Conservation (phyloP, 1,140 invertebrate genomes). For the Lucilia sericata region DNA sequence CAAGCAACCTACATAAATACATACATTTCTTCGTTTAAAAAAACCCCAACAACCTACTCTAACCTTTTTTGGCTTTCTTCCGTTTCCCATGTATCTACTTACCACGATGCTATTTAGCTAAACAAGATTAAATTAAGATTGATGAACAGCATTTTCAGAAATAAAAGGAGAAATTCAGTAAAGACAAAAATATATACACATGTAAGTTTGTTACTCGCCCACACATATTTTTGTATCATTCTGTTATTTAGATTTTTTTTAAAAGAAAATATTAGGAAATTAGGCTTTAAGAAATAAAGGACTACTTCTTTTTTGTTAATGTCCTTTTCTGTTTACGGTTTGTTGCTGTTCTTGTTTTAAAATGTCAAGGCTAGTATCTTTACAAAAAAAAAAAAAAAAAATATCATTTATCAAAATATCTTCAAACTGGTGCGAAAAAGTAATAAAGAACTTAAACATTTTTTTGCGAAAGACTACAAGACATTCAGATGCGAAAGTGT, state of each 20-base stretch:
- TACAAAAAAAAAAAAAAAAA: not conserved
- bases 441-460: too few species aligned
- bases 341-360: not conserved
- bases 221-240: not conserved
- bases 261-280: not conserved
- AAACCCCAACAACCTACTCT: not conserved
- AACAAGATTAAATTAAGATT: slow-evolving; percentile 27
- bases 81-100: not conserved
- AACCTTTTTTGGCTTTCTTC: too few species aligned
- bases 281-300: not conserved
- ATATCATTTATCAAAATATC: slow-evolving; percentile 4
- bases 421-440: too few species aligned
- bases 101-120: not conserved
- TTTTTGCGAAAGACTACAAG: too few species aligned
- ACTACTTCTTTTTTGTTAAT: not conserved
- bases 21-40: not conserved
- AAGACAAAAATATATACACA: too few species aligned
- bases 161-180: not conserved
- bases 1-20: not conserved
- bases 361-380: not conserved
- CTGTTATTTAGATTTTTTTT: not conserved
- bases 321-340: not conserved
- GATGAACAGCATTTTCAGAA: not conserved
- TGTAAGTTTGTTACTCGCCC: not conserved
- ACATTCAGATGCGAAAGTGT: too few species aligned